Evolutionary conservation across 2,888 invertebrate species (phyloP).

Genomic region (Philopedon plagiatum): DNA sequence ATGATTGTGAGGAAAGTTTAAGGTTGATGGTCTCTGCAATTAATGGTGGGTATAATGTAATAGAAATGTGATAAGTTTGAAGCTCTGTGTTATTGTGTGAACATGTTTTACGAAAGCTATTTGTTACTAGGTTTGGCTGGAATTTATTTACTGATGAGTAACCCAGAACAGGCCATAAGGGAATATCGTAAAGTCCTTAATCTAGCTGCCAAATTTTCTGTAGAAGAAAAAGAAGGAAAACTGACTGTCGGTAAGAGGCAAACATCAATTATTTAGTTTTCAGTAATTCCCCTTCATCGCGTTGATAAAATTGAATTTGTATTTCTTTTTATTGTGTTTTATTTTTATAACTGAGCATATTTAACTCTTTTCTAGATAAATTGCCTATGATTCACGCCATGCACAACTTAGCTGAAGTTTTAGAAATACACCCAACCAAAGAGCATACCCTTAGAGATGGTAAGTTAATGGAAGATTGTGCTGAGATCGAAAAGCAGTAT

Average conservation of each 20-base stretch:
- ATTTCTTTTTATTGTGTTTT: background rate
- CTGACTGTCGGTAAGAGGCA: slow-evolving; percentile 61
- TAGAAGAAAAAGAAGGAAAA: slow-evolving; percentile 66
- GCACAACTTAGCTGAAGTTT: slow-evolving; percentile 75
- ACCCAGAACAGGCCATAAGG: slow-evolving; percentile 72
- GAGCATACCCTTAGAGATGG: slow-evolving; percentile 72
- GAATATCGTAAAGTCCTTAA: slow-evolving; percentile 75
- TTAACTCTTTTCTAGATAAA: slow-evolving; percentile 71
- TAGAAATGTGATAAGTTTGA: too few relatives aligned
- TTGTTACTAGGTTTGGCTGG: slow-evolving; percentile 73
- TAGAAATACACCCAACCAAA: slow-evolving; percentile 64
- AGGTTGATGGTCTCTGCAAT: slow-evolving; percentile 75
- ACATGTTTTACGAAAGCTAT: too few relatives aligned
- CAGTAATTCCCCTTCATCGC: too few relatives aligned
- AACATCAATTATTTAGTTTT: too few relatives aligned
- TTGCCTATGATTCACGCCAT: slow-evolving; percentile 78
- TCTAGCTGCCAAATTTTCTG: slow-evolving; percentile 65
- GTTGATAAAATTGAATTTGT: too few relatives aligned
- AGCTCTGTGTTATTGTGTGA: background rate
- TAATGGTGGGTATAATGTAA: slow-evolving; percentile 70
- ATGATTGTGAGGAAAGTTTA: slow-evolving; percentile 76
- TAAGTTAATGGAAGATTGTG: slow-evolving; percentile 69
- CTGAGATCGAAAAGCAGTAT: slow-evolving; percentile 73
- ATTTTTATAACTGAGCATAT: background rate
- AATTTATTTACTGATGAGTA: slow-evolving; percentile 72